Evolutionary conservation across 2,797 vertebrate species (phyloP).

Genomic region (Centropyge bicolor): DNA sequence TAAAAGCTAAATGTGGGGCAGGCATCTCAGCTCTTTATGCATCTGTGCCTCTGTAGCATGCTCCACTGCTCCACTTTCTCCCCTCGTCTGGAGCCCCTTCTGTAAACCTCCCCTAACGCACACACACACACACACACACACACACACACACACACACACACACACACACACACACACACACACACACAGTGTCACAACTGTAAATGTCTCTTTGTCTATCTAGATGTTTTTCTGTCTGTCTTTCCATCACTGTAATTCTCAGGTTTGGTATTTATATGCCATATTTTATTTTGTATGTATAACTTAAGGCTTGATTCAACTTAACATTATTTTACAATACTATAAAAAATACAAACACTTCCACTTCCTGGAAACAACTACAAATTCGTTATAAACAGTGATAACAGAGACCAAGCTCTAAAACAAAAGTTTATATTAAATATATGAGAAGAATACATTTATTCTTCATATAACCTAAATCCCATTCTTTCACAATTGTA

Average conservation of each 20-base stretch:
- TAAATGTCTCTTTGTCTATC: background rate
- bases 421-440: background rate
- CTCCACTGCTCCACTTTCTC: slow-evolving; percentile 73
- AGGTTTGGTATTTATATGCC: background rate
- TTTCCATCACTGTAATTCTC: background rate
- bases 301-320: background rate
- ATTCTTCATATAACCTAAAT: background rate
- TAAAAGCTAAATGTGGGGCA: slow-evolving; percentile 79
- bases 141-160: slow-evolving; percentile 12
- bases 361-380: background rate
- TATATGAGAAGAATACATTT: too few relatives aligned
- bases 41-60: slow-evolving; percentile 75
- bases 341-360: background rate
- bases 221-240: slow-evolving; percentile 8
- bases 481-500: background rate
- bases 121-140: slow-evolving; percentile 10
- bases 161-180: background rate
- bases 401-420: background rate
- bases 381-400: background rate
- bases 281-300: background rate
- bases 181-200: background rate
- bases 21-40: slow-evolving; percentile 71
- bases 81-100: slow-evolving; percentile 47
- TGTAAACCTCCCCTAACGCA: slow-evolving; percentile 6
- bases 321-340: background rate